Evolutionary conservation across 2,113 vertebrate species (phyloP).

Genomic region (Neolamprologus modestus): DNA sequence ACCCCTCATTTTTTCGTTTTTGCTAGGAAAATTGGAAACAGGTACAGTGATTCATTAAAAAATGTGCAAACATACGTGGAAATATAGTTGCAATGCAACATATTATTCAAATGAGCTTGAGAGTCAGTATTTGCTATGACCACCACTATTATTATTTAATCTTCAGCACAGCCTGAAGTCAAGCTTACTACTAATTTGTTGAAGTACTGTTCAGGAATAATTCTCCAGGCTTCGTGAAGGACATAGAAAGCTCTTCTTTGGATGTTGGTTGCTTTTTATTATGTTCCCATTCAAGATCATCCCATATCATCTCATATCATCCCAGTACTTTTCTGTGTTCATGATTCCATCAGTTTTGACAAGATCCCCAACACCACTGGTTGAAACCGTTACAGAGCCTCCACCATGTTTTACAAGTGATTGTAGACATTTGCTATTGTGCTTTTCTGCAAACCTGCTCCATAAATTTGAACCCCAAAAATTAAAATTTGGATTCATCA

Average conservation of each 20-base stretch:
- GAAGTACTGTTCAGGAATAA: neutral
- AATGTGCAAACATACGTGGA: neutral
- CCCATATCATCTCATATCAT: neutral
- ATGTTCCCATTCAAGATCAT: neutral
- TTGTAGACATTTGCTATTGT: neutral
- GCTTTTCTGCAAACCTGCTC: neutral
- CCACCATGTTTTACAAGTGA: neutral
- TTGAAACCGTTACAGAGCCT: neutral
- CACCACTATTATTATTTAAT: neutral
- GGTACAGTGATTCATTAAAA: neutral
- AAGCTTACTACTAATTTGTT: neutral
- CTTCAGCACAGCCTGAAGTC: neutral
- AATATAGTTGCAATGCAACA: neutral
- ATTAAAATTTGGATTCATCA: neutral
- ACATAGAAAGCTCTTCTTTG: neutral
- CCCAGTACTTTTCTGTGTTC: neutral
- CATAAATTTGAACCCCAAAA: neutral
- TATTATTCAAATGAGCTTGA: neutral
- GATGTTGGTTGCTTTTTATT: neutral
- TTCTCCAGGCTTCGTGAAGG: neutral
- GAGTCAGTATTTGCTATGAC: neutral
- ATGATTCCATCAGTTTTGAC: neutral
- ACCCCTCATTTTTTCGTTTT: neutral
- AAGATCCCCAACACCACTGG: neutral
- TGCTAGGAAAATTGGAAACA: neutral